A percentile compares a stretch with the other conserved stretches of the same genome.
Evolutionary conservation across 53 echinoderm and acorn worm species (phyloP).

Genomic region (Temnopleurus reevesii): DNA sequence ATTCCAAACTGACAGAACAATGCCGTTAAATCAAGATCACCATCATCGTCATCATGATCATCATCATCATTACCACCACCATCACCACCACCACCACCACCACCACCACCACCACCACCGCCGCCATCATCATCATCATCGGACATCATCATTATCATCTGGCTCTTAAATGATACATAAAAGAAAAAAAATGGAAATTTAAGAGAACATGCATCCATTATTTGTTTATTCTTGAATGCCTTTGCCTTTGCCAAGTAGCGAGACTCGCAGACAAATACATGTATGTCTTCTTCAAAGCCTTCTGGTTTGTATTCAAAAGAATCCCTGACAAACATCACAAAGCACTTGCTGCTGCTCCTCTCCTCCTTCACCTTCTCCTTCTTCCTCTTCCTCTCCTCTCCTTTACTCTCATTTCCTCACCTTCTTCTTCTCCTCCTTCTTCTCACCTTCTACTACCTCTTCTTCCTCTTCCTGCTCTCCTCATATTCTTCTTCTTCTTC

Average conservation of each 20-base stretch:
- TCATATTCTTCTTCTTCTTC: neutral
- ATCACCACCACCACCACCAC: no score
- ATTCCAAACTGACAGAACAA: no score
- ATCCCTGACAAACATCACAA: slow-evolving; percentile 96
- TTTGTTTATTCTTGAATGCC: slow-evolving; percentile 97
- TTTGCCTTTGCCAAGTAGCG: slow-evolving; percentile 98
- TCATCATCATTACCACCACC: no score
- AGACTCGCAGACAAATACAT: slow-evolving; percentile 95
- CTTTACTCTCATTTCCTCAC: neutral
- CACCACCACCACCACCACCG: no score
- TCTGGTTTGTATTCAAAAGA: slow-evolving; percentile 97
- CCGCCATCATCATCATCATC: no score
- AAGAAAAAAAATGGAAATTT: no score
- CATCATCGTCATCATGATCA: no score
- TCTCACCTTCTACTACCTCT: neutral
- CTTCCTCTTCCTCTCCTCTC: neutral
- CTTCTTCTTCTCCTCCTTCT: neutral
- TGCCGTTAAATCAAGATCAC: no score
- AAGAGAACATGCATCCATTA: no score
- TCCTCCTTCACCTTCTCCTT: neutral
- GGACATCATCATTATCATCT: no score
- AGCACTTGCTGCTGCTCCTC: slow-evolving; percentile 64
- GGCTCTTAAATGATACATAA: no score
- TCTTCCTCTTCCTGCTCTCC: neutral
- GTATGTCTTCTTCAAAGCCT: slow-evolving; percentile 81